phyloP scores from a whole-genome alignment of 2,888 invertebrate genomes.

The Electrophaes corylata region DNA sequence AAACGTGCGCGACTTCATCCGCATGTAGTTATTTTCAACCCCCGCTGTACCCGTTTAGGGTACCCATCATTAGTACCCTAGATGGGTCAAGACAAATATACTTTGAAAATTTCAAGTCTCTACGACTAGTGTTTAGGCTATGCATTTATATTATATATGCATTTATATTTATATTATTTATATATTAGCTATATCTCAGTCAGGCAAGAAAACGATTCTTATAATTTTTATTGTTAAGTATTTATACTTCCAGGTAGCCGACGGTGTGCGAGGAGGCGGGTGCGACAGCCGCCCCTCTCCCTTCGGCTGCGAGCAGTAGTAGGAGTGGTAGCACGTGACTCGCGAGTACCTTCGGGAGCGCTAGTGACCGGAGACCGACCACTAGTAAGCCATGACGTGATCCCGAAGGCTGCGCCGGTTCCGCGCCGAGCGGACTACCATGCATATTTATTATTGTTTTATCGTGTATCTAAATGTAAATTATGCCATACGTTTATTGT shows the following conservation, averaged over 20 bases:
- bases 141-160: too few relatives aligned
- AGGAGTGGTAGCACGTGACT: not conserved
- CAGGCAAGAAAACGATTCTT: too few relatives aligned
- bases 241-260: slow-evolving; percentile 60
- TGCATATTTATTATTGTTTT: slow-evolving; percentile 69
- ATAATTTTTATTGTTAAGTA: too few relatives aligned
- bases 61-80: too few relatives aligned
- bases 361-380: not conserved
- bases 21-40: too few relatives aligned
- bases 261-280: slow-evolving; percentile 48
- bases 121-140: too few relatives aligned
- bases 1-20: too few relatives aligned
- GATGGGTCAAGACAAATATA: too few relatives aligned
- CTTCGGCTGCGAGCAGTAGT: not conserved
- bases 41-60: too few relatives aligned
- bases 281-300: slow-evolving; percentile 22
- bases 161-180: too few relatives aligned
- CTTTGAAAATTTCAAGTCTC: too few relatives aligned
- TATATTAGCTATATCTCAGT: too few relatives aligned
- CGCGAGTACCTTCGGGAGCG: not conserved
- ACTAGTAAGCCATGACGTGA: slow-evolving; percentile 20
- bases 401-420: slow-evolving; percentile 17
- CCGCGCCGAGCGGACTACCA: slow-evolving; percentile 33
- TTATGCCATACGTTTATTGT: slow-evolving; percentile 74
- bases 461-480: slow-evolving; percentile 53